Conservation (phyloP, 2,113 vertebrate species). For the Urocitellus parryii region DNA sequence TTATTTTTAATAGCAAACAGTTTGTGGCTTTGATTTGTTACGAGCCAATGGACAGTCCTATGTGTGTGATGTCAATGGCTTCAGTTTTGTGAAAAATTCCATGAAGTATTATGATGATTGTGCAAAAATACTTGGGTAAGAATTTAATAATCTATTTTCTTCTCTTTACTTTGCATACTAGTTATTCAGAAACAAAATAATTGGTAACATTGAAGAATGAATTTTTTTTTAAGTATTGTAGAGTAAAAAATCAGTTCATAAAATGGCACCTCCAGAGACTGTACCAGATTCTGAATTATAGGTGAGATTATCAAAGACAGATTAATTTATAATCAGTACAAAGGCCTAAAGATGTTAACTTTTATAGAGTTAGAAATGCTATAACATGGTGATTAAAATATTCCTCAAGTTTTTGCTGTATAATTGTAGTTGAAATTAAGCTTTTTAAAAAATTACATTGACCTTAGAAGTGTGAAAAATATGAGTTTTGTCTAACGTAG, state of each 20-base stretch:
- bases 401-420: not conserved
- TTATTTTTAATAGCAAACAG: constrained; percentile 92
- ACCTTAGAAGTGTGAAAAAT: not conserved
- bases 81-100: constrained; percentile 97
- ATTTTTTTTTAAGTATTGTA: not conserved
- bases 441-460: not conserved
- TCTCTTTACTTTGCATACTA: not conserved
- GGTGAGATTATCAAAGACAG: constrained; percentile 14
- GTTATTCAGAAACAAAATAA: constrained; percentile 32
- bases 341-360: constrained; percentile 9
- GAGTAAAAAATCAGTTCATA: not conserved
- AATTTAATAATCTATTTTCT: constrained; percentile 54
- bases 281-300: not conserved
- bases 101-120: constrained; percentile 97
- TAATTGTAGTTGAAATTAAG: not conserved
- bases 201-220: not conserved
- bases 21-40: constrained; percentile 95
- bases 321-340: not conserved
- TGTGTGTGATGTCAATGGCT: constrained; percentile 95
- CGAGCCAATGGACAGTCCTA: constrained; percentile 96
- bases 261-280: not conserved
- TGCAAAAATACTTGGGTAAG: constrained; percentile 95
- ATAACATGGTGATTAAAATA: not conserved
- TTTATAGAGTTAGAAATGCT: constrained; percentile 13
- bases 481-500: not conserved